Base-by-base conservation (phyloP, 2,888 invertebrate species). In the Tipula unca region DNA sequence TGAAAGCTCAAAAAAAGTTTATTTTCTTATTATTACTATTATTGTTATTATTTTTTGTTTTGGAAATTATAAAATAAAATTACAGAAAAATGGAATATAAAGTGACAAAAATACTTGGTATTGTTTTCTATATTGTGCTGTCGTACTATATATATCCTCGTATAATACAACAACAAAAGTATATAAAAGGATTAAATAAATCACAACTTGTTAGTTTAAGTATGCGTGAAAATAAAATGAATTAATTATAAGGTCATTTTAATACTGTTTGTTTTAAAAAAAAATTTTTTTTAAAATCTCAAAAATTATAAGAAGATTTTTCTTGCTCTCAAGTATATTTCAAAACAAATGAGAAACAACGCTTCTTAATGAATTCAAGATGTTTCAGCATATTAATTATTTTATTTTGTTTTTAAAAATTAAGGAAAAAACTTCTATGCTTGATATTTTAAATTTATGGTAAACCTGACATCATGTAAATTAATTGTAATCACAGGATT, bases 201-300 rank as follows among this genome's bases (percentile, higher is more conserved):
- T 69, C 69, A 69, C 69, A 69, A 69, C 25, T 69, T 69, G 69
- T 69, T 69, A 69, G 69, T 69, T 69, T 69, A 69, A 69, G 69
- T 69, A 69, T 69, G 69, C 69, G 69, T 69, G 69, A 69, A 69
- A 69, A 69, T 69, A 69, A 69, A 69, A 69, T 25, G 69, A 69
- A 69, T 69, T 69, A 69, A 69, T 69, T 69, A 69, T 69, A 69
- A 69, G 69, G 69, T 69, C 69, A 69, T 69, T 69, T 69, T 69
- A 25, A 69, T 69, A 25, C 69, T 69, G 69, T 25, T 69, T 69
- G 25, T 69, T 17, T 4, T 17, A 54, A 54, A 54, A 54, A 17
- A 54, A 54, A 17, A 48, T 48, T 54, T n/a, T 48, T 54, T 54
- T 17, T 10, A 13, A n/a, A n/a, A n/a, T n/a, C n/a, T n/a, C n/a